These are phyloP conservation scores for Cosmia pyralina DNA, from an alignment of 2,888 invertebrate species.

Conservation along the genomic window DNA sequence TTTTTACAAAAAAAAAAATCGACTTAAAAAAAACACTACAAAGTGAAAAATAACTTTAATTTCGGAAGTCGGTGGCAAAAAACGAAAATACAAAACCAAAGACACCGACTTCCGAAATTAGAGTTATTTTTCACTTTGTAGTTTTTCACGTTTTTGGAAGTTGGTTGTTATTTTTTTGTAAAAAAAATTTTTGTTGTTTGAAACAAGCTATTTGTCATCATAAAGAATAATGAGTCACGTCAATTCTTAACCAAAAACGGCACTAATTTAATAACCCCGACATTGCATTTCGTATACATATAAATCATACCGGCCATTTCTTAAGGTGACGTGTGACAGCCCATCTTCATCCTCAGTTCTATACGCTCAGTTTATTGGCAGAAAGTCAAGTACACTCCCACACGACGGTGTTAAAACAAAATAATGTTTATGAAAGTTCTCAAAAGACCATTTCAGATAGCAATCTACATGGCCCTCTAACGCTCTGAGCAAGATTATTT, in stretches of 20 bases:
- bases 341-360: slow-evolving; percentile 62
- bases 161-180: no score
- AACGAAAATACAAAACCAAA: no score
- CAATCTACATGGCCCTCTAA: no score
- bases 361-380: slow-evolving; percentile 63
- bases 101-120: no score
- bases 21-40: no score
- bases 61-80: no score
- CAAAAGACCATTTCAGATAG: no score
- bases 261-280: slow-evolving; percentile 31
- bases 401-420: slow-evolving; percentile 17
- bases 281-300: slow-evolving; percentile 47
- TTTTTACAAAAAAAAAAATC: no score
- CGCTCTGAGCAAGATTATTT: no score
- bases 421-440: slow-evolving; percentile 7
- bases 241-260: slow-evolving; percentile 9
- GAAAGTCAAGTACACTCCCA: slow-evolving; percentile 64
- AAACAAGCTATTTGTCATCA: not conserved
- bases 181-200: not conserved
- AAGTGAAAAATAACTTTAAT: no score
- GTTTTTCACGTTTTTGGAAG: no score
- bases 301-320: slow-evolving; percentile 57
- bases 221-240: slow-evolving; percentile 16
- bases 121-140: no score
- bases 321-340: slow-evolving; percentile 56